Evolutionary conservation across 2,797 vertebrate genomes (phyloP).

Genomic region (Morus bassanus): DNA sequence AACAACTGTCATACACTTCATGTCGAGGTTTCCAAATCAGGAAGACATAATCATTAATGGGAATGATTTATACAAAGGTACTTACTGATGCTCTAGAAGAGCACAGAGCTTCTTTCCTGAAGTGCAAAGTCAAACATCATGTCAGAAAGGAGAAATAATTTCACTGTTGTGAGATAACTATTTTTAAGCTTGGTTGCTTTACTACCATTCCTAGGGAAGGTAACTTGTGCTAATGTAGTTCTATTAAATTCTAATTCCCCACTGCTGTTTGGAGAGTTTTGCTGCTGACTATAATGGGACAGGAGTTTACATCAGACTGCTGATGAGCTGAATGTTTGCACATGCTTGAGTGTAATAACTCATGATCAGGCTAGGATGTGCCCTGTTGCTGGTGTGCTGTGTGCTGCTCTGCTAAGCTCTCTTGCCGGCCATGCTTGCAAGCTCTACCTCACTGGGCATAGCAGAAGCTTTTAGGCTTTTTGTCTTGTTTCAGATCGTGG

Average conservation of each 20-base stretch:
- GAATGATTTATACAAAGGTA: background rate
- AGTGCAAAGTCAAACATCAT: background rate
- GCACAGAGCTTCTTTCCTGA: background rate
- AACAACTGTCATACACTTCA: background rate
- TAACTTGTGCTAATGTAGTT: background rate
- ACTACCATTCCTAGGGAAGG: background rate
- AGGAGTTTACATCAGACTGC: background rate
- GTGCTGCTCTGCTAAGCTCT: background rate
- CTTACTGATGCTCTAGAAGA: background rate
- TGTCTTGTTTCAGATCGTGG: background rate
- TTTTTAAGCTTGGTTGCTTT: background rate
- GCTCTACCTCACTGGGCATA: background rate
- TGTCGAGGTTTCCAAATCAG: background rate
- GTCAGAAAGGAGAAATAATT: background rate
- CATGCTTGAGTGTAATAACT: background rate
- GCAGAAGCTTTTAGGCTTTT: background rate
- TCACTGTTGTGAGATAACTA: background rate
- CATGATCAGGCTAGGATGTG: background rate
- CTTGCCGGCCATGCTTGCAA: background rate
- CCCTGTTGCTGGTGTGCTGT: background rate
- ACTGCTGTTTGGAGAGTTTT: background rate
- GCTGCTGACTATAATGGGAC: background rate
- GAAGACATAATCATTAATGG: background rate
- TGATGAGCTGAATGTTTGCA: background rate
- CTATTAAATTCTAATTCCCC: background rate